Conservation (phyloP, 2,113 vertebrate genomes). For the Hemibagrus wyckioides region DNA sequence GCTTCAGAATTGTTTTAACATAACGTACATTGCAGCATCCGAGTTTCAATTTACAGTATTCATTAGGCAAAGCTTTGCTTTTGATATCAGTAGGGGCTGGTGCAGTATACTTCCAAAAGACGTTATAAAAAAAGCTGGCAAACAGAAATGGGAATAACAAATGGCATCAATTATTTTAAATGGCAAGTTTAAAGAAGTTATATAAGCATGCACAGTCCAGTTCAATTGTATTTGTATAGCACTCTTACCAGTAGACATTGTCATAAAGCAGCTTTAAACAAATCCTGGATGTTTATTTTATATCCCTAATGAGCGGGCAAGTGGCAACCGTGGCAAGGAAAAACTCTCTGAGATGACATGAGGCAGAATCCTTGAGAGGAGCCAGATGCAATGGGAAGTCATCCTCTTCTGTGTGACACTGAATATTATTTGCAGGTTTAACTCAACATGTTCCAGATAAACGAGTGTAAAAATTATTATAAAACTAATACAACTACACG, state of each 20-base stretch:
- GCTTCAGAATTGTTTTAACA: not conserved
- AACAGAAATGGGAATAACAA: not conserved
- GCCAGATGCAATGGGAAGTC: not conserved
- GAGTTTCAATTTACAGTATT: not conserved
- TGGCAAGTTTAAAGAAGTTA: not conserved
- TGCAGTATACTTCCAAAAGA: not conserved
- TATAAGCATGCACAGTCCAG: not conserved
- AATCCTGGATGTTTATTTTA: not conserved
- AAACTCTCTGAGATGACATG: not conserved
- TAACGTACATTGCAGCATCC: not conserved
- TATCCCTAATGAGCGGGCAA: not conserved
- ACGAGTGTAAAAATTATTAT: no score
- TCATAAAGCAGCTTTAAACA: not conserved
- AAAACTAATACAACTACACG: not conserved
- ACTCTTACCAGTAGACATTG: not conserved
- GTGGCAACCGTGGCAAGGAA: not conserved
- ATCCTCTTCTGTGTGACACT: not conserved
- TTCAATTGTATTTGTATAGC: not conserved
- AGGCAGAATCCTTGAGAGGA: not conserved
- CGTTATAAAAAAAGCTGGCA: not conserved
- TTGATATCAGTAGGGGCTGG: not conserved
- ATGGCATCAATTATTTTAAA: not conserved
- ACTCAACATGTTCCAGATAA: not conserved
- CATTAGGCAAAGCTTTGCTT: not conserved
- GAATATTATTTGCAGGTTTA: not conserved